Evolutionary conservation across 92 coral and sea anemone genomes (phyloP).

Genomic region (Actinernus sp.): DNA sequence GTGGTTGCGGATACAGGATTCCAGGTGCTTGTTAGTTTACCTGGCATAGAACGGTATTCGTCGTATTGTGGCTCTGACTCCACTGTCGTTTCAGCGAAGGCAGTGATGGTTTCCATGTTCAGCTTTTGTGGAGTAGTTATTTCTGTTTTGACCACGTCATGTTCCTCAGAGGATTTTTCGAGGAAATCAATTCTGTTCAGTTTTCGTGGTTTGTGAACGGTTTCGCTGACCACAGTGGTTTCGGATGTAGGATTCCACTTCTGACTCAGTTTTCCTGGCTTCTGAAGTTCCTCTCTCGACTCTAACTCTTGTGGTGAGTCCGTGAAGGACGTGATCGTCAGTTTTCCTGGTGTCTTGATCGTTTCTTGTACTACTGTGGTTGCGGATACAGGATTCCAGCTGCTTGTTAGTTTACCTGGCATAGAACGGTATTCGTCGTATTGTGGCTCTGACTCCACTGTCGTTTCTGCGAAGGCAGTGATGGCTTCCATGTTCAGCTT

Average conservation of each 20-base stretch:
- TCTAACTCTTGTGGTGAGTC: not conserved
- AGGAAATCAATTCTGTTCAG: not conserved
- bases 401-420: not conserved
- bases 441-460: not conserved
- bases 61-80: not conserved
- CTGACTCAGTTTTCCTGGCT: not conserved
- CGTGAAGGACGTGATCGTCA: not conserved
- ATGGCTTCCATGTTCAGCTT: not conserved
- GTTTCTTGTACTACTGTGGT: not conserved
- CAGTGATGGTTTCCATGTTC: not conserved
- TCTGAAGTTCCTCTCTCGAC: not conserved
- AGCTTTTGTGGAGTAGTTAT: not conserved
- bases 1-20: not conserved
- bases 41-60: not conserved
- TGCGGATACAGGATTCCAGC: not conserved
- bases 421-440: not conserved
- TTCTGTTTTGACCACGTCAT: not conserved
- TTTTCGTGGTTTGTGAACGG: not conserved
- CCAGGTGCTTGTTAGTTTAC: not conserved
- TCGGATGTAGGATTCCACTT: not conserved
- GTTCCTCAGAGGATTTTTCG: not conserved
- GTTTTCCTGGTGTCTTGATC: not conserved
- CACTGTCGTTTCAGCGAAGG: not conserved
- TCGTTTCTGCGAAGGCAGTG: not conserved
- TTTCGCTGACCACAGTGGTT: not conserved